Conservation (phyloP, 2,888 invertebrate species). For the Macrosiphum euphorbiae region DNA sequence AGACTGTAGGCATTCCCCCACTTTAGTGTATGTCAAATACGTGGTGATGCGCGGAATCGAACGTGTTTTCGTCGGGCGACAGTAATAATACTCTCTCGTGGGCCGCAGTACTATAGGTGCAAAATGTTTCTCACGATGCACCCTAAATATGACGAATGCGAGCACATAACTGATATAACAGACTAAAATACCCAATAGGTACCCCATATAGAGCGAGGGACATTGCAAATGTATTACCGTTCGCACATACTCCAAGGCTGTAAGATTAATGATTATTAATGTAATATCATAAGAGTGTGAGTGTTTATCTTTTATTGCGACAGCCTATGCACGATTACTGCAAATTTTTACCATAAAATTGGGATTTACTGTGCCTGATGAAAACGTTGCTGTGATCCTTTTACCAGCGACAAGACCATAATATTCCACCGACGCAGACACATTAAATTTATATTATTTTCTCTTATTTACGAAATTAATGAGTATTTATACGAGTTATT, state of each 20-base stretch:
- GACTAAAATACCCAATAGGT: not conserved
- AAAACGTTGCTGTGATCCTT: not conserved
- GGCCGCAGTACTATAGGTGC: not conserved
- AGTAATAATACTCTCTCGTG: no score
- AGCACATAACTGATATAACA: not conserved
- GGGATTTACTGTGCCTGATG: not conserved
- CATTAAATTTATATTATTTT: constrained; percentile 1
- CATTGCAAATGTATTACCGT: not conserved
- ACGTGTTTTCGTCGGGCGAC: no score
- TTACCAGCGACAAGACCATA: not conserved
- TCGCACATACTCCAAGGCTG: not conserved
- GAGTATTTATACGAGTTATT: no score
- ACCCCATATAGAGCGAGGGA: not conserved
- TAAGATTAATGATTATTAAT: not conserved
- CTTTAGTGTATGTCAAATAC: no score
- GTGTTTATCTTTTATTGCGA: no score
- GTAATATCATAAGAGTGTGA: not conserved
- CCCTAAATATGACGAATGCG: not conserved
- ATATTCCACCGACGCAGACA: not conserved
- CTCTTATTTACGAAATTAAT: not conserved
- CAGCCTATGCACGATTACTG: not conserved
- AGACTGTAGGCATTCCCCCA: no score
- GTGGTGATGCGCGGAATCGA: no score
- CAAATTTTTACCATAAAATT: not conserved
- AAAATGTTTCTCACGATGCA: not conserved